Percentiles rank a stretch among this genome's conserved stretches.
These are phyloP conservation scores for Drosophila tropicalis DNA, from an alignment of 1,140 invertebrate genomes.

Conservation along the genomic window DNA sequence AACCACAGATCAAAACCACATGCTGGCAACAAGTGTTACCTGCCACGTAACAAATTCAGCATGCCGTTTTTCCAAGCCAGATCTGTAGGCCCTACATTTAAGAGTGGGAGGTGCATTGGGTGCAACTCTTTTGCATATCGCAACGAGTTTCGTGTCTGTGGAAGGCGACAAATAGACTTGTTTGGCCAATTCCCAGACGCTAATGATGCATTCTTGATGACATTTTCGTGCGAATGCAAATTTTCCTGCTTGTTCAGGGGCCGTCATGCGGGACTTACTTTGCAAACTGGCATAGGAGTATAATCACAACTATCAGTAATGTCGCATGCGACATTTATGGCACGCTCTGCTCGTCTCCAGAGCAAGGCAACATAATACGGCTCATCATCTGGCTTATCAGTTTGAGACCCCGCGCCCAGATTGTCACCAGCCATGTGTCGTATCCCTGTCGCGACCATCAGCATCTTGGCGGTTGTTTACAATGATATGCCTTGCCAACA, in stretches of 20 bases:
- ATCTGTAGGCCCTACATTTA: conserved; percentile 14
- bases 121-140: conserved; percentile 65
- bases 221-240: conserved; percentile 70
- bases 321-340: conserved; percentile 76
- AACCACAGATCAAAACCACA: conserved; percentile 59
- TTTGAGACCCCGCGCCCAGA: conserved; percentile 57
- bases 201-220: conserved; percentile 80
- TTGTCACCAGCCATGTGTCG: conserved; percentile 50
- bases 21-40: conserved; percentile 70
- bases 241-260: conserved; percentile 37
- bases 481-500: conserved; percentile 43
- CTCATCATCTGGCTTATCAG: conserved; percentile 75
- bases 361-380: conserved; percentile 68
- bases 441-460: conserved; percentile 29
- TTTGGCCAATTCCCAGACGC: conserved; percentile 75
- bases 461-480: conserved; percentile 37
- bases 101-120: conserved; percentile 28
- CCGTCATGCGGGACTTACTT: conserved; percentile 50
- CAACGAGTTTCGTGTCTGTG: conserved; percentile 56
- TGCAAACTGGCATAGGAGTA: conserved; percentile 21
- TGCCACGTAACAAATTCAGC: conserved; percentile 17
- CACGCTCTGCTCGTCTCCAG: conserved; percentile 48
- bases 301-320: conserved; percentile 75
- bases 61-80: not conserved
- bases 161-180: conserved; percentile 77